These are phyloP conservation scores for Copsychus sechellarum DNA, from an alignment of 2,113 vertebrate genomes.

Conservation along the genomic window DNA sequence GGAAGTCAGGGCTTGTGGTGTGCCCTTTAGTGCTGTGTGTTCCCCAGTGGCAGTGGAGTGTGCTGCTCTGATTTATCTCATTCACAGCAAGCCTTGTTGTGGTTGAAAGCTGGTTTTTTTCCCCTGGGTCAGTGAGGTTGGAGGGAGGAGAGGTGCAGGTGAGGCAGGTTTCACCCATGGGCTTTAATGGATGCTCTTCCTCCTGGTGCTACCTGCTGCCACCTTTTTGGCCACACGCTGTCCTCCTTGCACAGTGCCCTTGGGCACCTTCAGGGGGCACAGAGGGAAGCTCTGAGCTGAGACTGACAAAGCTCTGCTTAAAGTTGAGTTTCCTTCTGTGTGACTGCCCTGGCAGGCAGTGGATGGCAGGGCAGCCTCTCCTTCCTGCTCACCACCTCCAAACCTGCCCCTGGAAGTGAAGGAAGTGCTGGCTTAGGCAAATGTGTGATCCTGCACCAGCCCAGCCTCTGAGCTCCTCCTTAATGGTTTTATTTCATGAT, in stretches of 20 bases:
- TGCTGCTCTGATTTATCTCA: fast-evolving
- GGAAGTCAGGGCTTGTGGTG: fast-evolving
- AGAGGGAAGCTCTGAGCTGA: background rate
- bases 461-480: background rate
- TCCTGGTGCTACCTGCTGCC: background rate
- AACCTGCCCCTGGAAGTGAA: background rate
- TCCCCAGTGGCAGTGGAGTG: background rate
- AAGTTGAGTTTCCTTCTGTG: background rate
- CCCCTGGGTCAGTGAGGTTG: fast-evolving
- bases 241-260: fast-evolving
- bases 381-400: background rate
- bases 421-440: background rate
- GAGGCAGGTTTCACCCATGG: background rate
- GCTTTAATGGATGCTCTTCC: background rate
- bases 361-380: fast-evolving
- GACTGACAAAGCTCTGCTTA: background rate
- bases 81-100: fast-evolving
- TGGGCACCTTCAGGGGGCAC: background rate
- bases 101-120: background rate
- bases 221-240: fast-evolving
- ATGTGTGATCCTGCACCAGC: background rate
- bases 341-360: fast-evolving
- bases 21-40: fast-evolving
- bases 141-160: background rate
- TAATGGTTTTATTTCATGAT: background rate